These are phyloP conservation scores for Linepithema humile DNA, from an alignment of 1,140 invertebrate genomes.

Conservation along the genomic window DNA sequence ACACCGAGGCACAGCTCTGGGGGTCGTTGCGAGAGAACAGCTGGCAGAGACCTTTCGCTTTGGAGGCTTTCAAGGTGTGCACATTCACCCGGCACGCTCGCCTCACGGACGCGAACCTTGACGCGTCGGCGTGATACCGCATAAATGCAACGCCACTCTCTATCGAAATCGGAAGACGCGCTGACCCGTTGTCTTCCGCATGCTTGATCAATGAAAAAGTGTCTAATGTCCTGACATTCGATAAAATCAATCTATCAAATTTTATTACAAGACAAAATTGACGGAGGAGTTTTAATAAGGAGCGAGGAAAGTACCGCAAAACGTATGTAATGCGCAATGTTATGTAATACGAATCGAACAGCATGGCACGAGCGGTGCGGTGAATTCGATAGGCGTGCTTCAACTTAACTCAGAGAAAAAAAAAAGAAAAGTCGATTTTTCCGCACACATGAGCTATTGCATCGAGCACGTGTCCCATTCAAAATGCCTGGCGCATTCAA, in stretches of 20 bases:
- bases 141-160: constrained; percentile 63
- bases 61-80: constrained; percentile 68
- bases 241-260: constrained; percentile 40
- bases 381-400: neutral
- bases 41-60: constrained; percentile 69
- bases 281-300: neutral
- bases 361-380: neutral
- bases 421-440: neutral
- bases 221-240: constrained; percentile 42
- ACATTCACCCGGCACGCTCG: constrained; percentile 54
- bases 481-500: constrained; percentile 21
- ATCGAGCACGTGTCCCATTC: constrained; percentile 6
- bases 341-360: neutral
- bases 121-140: constrained; percentile 71
- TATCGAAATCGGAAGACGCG: constrained; percentile 70
- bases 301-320: neutral
- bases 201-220: constrained; percentile 59
- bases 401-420: neutral
- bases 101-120: constrained; percentile 60
- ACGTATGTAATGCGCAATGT: neutral
- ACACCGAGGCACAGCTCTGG: constrained; percentile 32
- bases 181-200: constrained; percentile 58
- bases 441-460: neutral
- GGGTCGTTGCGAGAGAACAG: constrained; percentile 64
- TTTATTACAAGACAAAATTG: constrained; percentile 40